A percentile compares a stretch with the other conserved stretches of the same genome.
phyloP scores from a whole-genome alignment of 64 coral and sea anemone species.

The Cladopsammia gracilis region DNA sequence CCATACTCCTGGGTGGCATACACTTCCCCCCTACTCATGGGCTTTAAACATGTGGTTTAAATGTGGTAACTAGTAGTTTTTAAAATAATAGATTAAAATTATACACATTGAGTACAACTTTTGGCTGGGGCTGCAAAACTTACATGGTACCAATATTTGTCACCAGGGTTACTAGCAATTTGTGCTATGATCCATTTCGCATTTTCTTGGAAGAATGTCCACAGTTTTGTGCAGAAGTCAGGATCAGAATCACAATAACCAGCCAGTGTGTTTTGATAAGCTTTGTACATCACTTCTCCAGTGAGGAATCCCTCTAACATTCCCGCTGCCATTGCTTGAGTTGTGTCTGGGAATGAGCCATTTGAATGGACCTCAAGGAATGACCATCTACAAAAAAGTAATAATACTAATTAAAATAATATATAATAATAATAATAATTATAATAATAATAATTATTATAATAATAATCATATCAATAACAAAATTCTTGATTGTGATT shows the following conservation, averaged over 20 bases:
- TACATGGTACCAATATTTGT: conserved; percentile 96
- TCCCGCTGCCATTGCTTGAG: conserved; percentile 82
- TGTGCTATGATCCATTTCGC: conserved; percentile 55
- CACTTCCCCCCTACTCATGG: too few species aligned
- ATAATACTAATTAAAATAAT: neutral
- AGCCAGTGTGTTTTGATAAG: conserved; percentile 73
- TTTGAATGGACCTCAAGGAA: conserved; percentile 85
- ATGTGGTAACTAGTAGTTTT: too few species aligned
- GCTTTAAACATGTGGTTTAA: too few species aligned
- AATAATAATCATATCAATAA: too few species aligned
- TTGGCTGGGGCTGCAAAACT: neutral
- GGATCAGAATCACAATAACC: conserved; percentile 73
- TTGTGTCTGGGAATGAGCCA: conserved; percentile 69
- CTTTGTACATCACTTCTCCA: conserved; percentile 77
- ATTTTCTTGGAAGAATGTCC: conserved; percentile 68
- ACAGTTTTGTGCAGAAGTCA: conserved; percentile 78
- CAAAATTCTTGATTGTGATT: too few species aligned
- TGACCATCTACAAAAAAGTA: conserved; percentile 68
- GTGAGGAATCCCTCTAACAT: conserved; percentile 91
- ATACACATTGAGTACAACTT: too few species aligned
- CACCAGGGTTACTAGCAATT: conserved; percentile 56
- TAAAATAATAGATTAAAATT: too few species aligned
- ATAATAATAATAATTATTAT: too few species aligned
- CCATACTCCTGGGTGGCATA: too few species aligned
- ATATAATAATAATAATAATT: too few species aligned